phyloP scores from a whole-genome alignment of 2,888 invertebrate species.

The Rhamphomyia laevipes region DNA sequence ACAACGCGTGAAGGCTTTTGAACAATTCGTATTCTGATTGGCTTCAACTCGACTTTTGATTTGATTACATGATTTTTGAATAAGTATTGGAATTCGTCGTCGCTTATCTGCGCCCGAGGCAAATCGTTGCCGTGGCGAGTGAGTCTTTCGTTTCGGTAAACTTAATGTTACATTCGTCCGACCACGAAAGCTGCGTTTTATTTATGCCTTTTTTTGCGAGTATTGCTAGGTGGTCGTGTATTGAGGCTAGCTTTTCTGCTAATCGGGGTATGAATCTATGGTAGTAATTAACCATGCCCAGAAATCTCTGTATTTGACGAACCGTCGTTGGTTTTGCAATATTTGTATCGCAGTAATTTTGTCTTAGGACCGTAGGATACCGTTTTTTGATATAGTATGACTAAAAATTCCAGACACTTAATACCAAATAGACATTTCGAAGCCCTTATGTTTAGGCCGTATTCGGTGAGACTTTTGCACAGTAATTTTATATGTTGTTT shows the following conservation, averaged over 20 bases:
- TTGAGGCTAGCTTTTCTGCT: neutral
- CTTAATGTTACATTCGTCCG: neutral
- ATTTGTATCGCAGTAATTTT: neutral
- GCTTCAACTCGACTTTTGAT: slow-evolving; percentile 6
- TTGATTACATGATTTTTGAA: slow-evolving; percentile 9
- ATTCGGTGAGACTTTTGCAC: neutral
- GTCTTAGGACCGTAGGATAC: neutral
- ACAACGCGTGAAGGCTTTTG: slow-evolving; percentile 2
- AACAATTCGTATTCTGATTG: slow-evolving; percentile 3
- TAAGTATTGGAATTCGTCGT: slow-evolving; percentile 2
- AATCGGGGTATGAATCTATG: neutral
- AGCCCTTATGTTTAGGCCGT: neutral
- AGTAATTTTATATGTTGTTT: neutral
- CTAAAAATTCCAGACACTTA: neutral
- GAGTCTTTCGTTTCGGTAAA: neutral
- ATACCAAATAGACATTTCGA: neutral
- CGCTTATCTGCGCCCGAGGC: neutral
- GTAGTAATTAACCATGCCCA: neutral
- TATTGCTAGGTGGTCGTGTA: neutral
- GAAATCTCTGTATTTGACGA: neutral
- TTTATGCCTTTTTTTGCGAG: neutral
- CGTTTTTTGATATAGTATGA: neutral
- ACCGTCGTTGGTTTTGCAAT: neutral
- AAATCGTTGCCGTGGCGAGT: neutral
- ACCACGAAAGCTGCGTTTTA: neutral